phyloP scores from a whole-genome alignment of 1,140 invertebrate species.

The Sinella curviseta region DNA sequence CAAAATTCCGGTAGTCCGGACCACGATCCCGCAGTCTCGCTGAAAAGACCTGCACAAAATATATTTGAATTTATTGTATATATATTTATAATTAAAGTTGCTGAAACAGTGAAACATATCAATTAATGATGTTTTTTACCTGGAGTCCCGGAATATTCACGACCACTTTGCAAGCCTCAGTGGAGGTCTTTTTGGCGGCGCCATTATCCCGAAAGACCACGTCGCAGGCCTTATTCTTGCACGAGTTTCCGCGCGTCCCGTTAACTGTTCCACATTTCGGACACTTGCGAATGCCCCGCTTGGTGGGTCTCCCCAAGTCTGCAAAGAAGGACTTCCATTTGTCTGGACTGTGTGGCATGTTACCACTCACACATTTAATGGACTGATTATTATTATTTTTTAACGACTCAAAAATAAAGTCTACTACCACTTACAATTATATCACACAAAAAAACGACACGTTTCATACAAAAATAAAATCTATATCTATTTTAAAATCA shows the following conservation, averaged over 20 bases:
- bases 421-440: no score
- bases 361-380: not conserved
- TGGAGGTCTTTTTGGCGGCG: constrained; percentile 65
- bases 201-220: constrained; percentile 68
- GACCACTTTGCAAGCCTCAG: constrained; percentile 63
- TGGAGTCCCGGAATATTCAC: not conserved
- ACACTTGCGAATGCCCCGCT: constrained; percentile 72
- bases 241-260: constrained; percentile 70
- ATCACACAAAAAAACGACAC: no score
- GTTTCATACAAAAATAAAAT: no score
- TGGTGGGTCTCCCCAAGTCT: constrained; percentile 69
- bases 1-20: constrained; percentile 73
- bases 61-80: constrained; percentile 66
- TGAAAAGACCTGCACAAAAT: constrained; percentile 55
- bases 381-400: not conserved
- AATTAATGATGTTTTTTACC: not conserved
- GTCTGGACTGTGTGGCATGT: not conserved
- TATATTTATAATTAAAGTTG: no score
- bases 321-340: constrained; percentile 57
- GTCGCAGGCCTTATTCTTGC: constrained; percentile 76
- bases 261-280: constrained; percentile 77
- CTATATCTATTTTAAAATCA: no score
- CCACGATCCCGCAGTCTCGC: constrained; percentile 69
- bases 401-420: no score
- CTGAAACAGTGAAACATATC: not conserved